Evolutionary conservation across 2,797 vertebrate species (phyloP).

Genomic region (Sparidentex hasta): DNA sequence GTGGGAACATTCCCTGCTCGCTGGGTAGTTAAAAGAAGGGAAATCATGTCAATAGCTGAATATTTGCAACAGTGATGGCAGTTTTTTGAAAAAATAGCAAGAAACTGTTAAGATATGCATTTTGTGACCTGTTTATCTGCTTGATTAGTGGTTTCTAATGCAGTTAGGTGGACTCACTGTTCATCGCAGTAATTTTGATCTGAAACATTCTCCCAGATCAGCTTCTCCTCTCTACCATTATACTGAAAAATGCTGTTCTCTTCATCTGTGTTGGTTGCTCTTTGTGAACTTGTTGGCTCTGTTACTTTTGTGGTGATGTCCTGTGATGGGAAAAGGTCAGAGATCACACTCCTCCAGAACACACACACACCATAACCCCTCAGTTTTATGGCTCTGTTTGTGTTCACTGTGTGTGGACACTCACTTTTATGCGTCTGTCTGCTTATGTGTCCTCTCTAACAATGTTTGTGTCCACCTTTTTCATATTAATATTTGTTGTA

Average conservation of each 20-base stretch:
- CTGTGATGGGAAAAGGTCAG: slow-evolving; percentile 68
- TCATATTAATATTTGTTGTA: background rate
- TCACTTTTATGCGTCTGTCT: slow-evolving; percentile 25
- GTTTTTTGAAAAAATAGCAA: background rate
- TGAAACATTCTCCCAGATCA: background rate
- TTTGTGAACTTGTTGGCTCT: slow-evolving; percentile 38
- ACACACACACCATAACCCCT: slow-evolving; percentile 36
- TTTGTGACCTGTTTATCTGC: background rate
- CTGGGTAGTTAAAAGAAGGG: background rate
- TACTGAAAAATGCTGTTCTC: background rate
- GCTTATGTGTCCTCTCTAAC: background rate
- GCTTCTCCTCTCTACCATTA: slow-evolving; percentile 1
- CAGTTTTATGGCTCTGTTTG: slow-evolving; percentile 59
- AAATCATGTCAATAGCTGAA: background rate
- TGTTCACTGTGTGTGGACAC: slow-evolving; percentile 30
- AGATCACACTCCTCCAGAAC: slow-evolving; percentile 49
- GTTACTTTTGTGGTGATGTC: slow-evolving; percentile 33
- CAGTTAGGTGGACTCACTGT: background rate
- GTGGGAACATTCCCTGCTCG: too few relatives aligned
- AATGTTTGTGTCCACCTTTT: background rate
- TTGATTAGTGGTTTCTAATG: background rate
- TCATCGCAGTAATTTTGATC: background rate
- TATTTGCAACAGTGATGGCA: background rate
- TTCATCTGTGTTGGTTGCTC: slow-evolving; percentile 22
- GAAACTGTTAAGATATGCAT: background rate